Evolutionary conservation across 2,888 invertebrate genomes (phyloP), one percentile per base, ranked within the genome.

Genomic region (Volucella zonaria): DNA sequence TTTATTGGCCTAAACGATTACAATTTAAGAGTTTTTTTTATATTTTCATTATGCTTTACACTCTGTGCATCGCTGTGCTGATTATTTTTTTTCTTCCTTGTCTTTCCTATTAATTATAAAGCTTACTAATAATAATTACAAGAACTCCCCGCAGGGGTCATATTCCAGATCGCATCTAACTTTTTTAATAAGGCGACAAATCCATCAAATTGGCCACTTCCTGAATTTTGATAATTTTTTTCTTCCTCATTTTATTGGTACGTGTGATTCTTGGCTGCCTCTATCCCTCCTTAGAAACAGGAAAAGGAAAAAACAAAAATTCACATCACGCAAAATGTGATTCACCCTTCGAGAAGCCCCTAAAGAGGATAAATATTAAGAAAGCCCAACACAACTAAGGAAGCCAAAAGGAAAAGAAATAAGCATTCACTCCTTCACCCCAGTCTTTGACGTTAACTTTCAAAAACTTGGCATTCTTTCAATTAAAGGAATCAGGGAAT

Each of bases 161-260:
- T 77, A 58, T 49, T 66, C 23, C 58, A 71, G 62, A 75, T 64
- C 56, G 58, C 51, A 76, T 31, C 47, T 56, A 82, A 77, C 71
- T 82, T 71, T 77, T 73, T 71, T 77, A 82, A 82, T 82, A 77
- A 82, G 59, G 18, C 81, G 64, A 67, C 77, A 77, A 77, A 82
- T 71, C 49, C 77, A 71, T 82, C 82, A 82, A 77, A 71, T 54
- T 82, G 77, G 62, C 49, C 51, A 68, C 51, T 81, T 64, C 61
- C 45, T 31, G 62, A 81, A 76, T 64, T 76, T 68, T 12, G 62
- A 68, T 70, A 62, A 58, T 58, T 38, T 51, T 51, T 54, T 51
- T 49, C 31, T 71, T 18, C 38, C 42, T 43, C n/a, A 54, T 62
- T 47, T 62, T 62, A 67, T 71, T 64, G 54, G 40, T 43, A 15